Base-by-base conservation (phyloP, 2,888 invertebrate genomes). In the Galeopsomyia nigrocyanea region DNA sequence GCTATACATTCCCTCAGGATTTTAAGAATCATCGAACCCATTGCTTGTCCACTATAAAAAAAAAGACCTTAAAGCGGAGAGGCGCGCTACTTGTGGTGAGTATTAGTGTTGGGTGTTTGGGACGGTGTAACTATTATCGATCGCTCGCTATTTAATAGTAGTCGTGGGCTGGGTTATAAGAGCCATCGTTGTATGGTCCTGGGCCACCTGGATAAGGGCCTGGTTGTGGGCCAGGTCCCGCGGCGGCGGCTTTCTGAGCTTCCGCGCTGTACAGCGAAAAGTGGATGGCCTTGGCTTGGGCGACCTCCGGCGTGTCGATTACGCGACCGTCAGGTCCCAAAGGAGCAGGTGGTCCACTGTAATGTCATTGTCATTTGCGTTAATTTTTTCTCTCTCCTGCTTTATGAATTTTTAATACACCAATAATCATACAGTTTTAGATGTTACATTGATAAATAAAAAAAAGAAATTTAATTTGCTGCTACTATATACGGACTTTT, bases 261-360 rank as follows among this genome's bases (percentile, higher is more conserved):
- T 82, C 83, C 2, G 85, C 84, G 70, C 80, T 84, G 79, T 80
- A 85, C 46, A 86, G 78, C 7, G 85, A 81, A 77, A 86, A 86
- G 73, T 87, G 87, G 14, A 82, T 77, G 1, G 85, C 85, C 75
- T 87, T 87, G 46, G 87, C 87, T 69, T 84, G 82, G 57, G 83
- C 82, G 9, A 87, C 86, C 77, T 87, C 87, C 21, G 87, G 82
- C 13, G 87, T 87, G 77, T 87, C 87, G 7, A 85, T 79, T 16
- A 86, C 86, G 19, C 86, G 82, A 13, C 86, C 86, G 47, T 85
- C 86, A 0, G 86, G 79, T 53, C 86, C 86, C 50, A 86, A 58
- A 3, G 86, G 86, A 5, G 86, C 86, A 65, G 86, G 86, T 57
- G 86, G 86, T 63, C 86, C 86, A 46, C 86, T 86, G 51, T 10